A percentile compares a stretch with the other conserved stretches of the same genome.
Evolutionary conservation across 2,888 invertebrate genomes (phyloP).

Genomic region (Eristalis pertinax): DNA sequence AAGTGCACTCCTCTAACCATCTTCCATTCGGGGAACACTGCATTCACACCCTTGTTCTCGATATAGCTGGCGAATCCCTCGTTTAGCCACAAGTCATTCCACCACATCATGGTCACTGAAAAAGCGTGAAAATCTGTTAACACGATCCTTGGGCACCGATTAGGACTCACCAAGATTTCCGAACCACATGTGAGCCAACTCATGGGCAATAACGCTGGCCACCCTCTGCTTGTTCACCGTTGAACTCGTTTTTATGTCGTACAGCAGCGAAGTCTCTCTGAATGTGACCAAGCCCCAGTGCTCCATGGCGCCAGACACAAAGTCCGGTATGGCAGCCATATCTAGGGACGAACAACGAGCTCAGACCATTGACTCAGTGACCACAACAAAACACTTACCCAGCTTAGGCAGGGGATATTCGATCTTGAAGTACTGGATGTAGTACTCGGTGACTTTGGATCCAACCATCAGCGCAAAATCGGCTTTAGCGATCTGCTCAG

Average conservation of each 20-base stretch:
- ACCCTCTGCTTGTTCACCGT: conserved; percentile 89
- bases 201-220: conserved; percentile 93
- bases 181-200: conserved; percentile 97
- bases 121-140: conserved; percentile 62
- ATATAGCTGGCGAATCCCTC: conserved; percentile 97
- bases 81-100: conserved; percentile 96
- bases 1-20: conserved; percentile 83
- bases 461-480: conserved; percentile 89
- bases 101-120: conserved; percentile 95
- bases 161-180: conserved; percentile 88
- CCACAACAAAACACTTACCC: conserved; percentile 83
- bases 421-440: conserved; percentile 92
- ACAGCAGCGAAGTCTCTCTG: conserved; percentile 92
- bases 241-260: conserved; percentile 88
- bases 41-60: conserved; percentile 89
- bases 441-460: conserved; percentile 89
- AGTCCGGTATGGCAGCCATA: conserved; percentile 81
- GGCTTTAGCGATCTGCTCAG: conserved; percentile 89
- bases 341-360: conserved; percentile 73
- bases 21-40: conserved; percentile 89
- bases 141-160: background rate
- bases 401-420: conserved; percentile 94
- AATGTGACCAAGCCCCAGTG: conserved; percentile 97
- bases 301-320: conserved; percentile 93
- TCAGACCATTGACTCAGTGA: background rate